A percentile compares a stretch with the other conserved stretches of the same genome.
phyloP scores from a whole-genome alignment of 2,113 vertebrate genomes.

The Gnathonemus longibarbis region DNA sequence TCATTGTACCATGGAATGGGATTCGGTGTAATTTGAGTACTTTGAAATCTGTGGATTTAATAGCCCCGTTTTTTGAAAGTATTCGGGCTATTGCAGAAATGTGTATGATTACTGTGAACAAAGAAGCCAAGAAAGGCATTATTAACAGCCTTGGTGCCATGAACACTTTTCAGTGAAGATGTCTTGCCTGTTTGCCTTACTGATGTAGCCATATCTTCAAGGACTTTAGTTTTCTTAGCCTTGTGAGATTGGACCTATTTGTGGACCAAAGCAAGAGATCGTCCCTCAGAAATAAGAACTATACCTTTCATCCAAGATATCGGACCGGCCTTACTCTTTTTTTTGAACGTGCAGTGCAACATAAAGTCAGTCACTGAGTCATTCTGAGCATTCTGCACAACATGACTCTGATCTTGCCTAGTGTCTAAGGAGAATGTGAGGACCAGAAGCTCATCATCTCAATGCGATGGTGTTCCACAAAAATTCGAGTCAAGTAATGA shows the following conservation, averaged over 20 bases:
- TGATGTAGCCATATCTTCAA: neutral
- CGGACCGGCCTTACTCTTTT: neutral
- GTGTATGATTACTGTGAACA: neutral
- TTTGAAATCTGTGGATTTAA: neutral
- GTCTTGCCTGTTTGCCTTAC: neutral
- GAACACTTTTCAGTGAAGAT: neutral
- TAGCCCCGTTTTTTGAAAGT: neutral
- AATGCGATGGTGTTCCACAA: neutral
- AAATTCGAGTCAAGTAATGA: neutral
- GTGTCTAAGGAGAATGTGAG: neutral
- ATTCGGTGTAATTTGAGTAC: neutral
- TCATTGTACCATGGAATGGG: neutral
- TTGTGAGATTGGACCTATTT: neutral
- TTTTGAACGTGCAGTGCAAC: neutral
- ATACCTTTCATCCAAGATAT: neutral
- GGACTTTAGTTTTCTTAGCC: neutral
- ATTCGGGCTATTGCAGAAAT: neutral
- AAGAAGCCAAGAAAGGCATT: neutral
- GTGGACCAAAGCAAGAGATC: neutral
- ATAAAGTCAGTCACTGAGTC: neutral
- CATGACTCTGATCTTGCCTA: neutral
- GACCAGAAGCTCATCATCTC: neutral
- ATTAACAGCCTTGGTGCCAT: neutral
- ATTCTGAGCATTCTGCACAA: neutral
- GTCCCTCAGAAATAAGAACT: neutral